Conservation (phyloP, 2,888 invertebrate species). For the Clunio marinus region DNA sequence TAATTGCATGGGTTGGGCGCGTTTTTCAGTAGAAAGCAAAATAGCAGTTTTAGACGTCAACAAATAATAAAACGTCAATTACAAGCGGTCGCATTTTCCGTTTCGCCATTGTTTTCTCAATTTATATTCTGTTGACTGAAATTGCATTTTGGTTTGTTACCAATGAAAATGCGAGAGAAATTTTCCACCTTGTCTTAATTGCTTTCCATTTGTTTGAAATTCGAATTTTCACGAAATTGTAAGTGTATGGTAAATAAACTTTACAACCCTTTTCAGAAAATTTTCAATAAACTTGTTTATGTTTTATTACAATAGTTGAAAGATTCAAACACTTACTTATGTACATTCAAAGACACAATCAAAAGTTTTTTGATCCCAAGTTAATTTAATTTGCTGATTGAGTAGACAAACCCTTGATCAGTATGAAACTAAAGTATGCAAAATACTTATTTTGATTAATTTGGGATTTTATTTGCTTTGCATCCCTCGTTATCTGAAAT, state of each 20-base stretch:
- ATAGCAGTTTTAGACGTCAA: not conserved
- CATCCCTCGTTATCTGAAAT: too few relatives aligned
- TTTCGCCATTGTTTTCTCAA: not conserved
- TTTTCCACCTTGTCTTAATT: too few relatives aligned
- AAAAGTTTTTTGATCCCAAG: not conserved
- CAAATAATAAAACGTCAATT: not conserved
- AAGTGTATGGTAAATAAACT: too few relatives aligned
- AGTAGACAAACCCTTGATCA: not conserved
- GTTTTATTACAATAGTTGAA: too few relatives aligned
- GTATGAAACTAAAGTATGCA: not conserved
- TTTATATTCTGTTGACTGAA: not conserved
- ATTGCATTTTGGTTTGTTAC: not conserved
- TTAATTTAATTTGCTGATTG: not conserved
- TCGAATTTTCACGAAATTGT: too few relatives aligned
- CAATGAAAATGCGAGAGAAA: too few relatives aligned
- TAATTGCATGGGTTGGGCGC: not conserved
- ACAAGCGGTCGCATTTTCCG: not conserved
- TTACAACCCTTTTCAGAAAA: too few relatives aligned
- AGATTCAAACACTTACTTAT: too few relatives aligned
- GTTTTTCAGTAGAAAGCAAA: not conserved
- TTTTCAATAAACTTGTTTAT: too few relatives aligned
- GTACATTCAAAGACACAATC: too few relatives aligned
- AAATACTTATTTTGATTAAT: not conserved
- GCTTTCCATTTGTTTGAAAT: too few relatives aligned
- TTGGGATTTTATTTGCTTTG: too few relatives aligned